Evolutionary conservation across 2,113 vertebrate species (phyloP).

Genomic region (Dipodomys ordii): DNA sequence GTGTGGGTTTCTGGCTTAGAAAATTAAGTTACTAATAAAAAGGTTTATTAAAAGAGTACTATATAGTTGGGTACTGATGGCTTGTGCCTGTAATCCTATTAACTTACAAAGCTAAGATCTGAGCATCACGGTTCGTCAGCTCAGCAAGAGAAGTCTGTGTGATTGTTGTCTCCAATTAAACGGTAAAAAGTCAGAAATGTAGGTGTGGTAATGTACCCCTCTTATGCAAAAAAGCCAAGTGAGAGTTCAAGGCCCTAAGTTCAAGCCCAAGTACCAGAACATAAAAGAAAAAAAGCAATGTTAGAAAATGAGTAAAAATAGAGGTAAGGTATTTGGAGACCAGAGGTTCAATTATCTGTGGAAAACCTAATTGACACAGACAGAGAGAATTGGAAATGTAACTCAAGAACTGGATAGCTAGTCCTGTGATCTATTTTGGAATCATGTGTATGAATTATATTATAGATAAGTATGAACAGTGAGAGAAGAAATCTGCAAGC

Average conservation of each 20-base stretch:
- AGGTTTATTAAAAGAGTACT: neutral
- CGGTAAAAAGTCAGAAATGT: no score
- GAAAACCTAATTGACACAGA: neutral
- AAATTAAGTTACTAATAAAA: neutral
- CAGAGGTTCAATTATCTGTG: neutral
- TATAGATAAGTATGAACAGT: neutral
- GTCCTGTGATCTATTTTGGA: neutral
- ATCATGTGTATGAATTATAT: neutral
- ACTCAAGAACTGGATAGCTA: neutral
- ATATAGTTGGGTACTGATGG: no score
- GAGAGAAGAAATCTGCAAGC: conserved; percentile 21
- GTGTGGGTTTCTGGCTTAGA: neutral
- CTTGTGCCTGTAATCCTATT: no score
- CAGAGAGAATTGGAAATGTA: neutral
- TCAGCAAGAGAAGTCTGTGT: no score
- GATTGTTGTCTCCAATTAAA: no score
- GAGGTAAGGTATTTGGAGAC: neutral
- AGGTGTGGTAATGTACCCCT: no score
- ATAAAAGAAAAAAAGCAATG: neutral
- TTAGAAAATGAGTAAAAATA: neutral
- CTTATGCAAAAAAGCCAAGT: no score
- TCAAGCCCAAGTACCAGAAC: no score
- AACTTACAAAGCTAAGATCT: no score
- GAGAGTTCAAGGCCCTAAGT: no score
- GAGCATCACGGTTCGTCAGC: no score